Percentiles rank a stretch among this genome's conserved stretches.
phyloP scores from a whole-genome alignment of 2,113 vertebrate species.

The Bufo gargarizans region DNA sequence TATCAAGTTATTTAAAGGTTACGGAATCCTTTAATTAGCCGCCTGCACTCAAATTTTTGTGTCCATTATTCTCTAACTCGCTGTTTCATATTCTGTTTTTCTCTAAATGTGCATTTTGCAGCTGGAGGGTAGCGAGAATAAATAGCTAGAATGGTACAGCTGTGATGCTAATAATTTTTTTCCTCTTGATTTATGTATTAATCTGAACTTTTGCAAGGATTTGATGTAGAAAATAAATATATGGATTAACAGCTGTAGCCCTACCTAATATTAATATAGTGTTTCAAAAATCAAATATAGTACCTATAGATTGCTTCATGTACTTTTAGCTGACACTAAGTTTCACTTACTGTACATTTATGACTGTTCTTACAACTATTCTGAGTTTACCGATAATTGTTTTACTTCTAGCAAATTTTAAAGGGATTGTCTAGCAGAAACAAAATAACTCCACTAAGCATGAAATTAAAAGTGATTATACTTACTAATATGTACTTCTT shows the following conservation, averaged over 20 bases:
- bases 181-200: constrained; percentile 19
- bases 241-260: neutral
- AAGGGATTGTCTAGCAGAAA: too few relatives aligned
- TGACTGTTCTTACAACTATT: neutral
- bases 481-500: too few relatives aligned
- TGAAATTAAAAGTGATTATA: too few relatives aligned
- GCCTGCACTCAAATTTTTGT: neutral
- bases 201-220: neutral
- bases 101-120: constrained; percentile 22
- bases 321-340: neutral
- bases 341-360: neutral
- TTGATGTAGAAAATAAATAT: neutral
- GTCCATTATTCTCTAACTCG: constrained; percentile 1
- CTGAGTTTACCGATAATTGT: neutral
- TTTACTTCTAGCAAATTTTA: too few relatives aligned
- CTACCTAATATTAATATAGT: neutral
- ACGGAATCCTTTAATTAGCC: neutral
- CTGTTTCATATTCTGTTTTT: neutral
- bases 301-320: neutral
- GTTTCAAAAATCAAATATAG: neutral
- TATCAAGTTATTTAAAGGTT: neutral
- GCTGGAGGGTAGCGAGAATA: constrained; percentile 18
- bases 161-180: neutral
- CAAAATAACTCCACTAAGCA: too few relatives aligned
- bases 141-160: neutral